Evolutionary conservation across 2,888 invertebrate genomes (phyloP).

Genomic region (Flexamia atlantica): DNA sequence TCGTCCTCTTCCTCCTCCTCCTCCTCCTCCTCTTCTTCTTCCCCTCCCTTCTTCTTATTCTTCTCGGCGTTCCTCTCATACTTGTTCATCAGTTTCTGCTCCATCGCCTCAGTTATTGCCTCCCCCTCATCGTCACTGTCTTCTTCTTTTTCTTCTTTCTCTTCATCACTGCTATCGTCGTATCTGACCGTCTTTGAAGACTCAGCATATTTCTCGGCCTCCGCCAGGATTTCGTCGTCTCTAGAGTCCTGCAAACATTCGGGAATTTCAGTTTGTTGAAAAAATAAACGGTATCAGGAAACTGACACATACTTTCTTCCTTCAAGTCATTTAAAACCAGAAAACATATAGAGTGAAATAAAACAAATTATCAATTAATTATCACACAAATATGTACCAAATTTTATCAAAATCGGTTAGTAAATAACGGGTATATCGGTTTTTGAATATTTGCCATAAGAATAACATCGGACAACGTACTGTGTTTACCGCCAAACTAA

Average conservation of each 20-base stretch:
- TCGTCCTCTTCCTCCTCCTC: constrained; percentile 44
- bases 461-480: no score
- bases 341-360: no score
- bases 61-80: neutral
- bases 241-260: constrained; percentile 11
- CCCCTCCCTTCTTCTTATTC: constrained; percentile 6
- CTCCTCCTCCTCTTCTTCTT: constrained; percentile 46
- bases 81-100: constrained; percentile 21
- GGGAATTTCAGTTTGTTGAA: no score
- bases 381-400: no score
- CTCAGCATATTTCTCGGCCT: constrained; percentile 41
- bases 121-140: constrained; percentile 41
- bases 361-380: no score
- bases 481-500: no score
- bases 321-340: no score
- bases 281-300: no score
- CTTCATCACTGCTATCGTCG: constrained; percentile 23
- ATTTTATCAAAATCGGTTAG: no score
- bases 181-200: constrained; percentile 39
- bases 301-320: no score
- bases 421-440: no score
- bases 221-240: constrained; percentile 45
- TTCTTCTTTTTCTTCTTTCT: constrained; percentile 7
- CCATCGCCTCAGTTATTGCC: neutral
- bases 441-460: no score